phyloP scores from a whole-genome alignment of 2,113 vertebrate genomes.

The Entosphenus tridentatus region DNA sequence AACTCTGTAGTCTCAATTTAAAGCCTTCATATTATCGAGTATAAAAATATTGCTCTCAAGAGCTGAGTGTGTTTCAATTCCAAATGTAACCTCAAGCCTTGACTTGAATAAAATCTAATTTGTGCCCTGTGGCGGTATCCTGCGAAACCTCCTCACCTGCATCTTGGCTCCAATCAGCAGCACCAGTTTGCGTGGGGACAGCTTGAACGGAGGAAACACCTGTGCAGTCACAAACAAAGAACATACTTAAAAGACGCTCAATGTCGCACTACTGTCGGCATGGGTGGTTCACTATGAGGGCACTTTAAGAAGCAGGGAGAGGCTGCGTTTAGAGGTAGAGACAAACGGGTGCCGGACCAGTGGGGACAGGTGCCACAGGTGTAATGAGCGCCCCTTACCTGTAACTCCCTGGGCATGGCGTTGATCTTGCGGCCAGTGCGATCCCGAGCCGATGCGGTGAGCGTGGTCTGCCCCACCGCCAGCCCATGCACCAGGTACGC shows the following conservation, averaged over 20 bases:
- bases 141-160: conserved; percentile 34
- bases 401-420: conserved; percentile 54
- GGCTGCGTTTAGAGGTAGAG: background rate
- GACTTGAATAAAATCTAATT: background rate
- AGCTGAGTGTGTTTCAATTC: conserved; percentile 2
- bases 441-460: conserved; percentile 39
- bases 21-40: background rate
- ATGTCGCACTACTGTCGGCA: background rate
- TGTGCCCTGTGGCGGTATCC: background rate
- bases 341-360: background rate
- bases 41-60: background rate
- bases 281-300: background rate
- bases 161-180: conserved; percentile 56
- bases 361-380: background rate
- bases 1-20: background rate
- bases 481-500: conserved; percentile 45
- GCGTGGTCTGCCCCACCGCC: conserved; percentile 51
- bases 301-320: background rate
- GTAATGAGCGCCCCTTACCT: conserved; percentile 27
- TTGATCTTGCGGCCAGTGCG: conserved; percentile 33
- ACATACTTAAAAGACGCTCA: background rate
- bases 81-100: background rate
- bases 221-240: conserved; percentile 13
- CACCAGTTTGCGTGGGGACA: conserved; percentile 57
- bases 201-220: conserved; percentile 73